Base-by-base conservation (phyloP, 2,888 invertebrate genomes). In the Mythimna loreyi region DNA sequence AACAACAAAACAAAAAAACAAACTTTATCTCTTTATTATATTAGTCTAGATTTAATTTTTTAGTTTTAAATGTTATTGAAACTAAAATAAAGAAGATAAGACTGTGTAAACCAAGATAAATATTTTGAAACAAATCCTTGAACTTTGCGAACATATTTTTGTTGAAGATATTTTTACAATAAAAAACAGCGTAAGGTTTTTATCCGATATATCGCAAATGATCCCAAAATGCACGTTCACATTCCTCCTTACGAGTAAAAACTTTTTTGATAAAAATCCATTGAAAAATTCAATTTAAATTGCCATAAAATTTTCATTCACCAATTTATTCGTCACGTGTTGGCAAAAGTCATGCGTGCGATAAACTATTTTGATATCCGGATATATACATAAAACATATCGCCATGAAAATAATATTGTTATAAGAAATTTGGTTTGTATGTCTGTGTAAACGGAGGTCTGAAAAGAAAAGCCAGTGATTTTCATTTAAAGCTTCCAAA, bases 301-400 rank as follows among this genome's bases (percentile, higher is more conserved):
- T n/a, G 0, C 28, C 16, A 47, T 75, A 67, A 49, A 55, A 3
- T 33, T 68, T 76, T 49, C 68, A 75, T 71, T 60, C 60, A 72
- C 1, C 0, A n/a, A 19, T 72, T 78, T 72, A 28, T 7, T 45
- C 25, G 58, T 28, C 71, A 76, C 74, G 77, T 76, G 76, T 40
- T 33, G 33, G 43, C 3, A 45, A 53, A 62, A 75, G 11, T 47
- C 69, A 61, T 47, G 55, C 33, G 50, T 21, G 3, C 45, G 3
- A 47, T 61, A 69, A 75, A 55, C 28, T 49, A 11, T 25, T 45
- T 73, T 45, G 3, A 28, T 40, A 21, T 21, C 36, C 63, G 80
- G 69, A 79, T 58, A 74, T 36, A n/a, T 1, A 30, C 50, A 58
- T 57, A 28, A 28, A 28, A 28, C 2, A 28, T 28, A 28, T 28